Evolutionary conservation across 2,113 vertebrate genomes (phyloP).

Genomic region (Sylvia atricapilla): DNA sequence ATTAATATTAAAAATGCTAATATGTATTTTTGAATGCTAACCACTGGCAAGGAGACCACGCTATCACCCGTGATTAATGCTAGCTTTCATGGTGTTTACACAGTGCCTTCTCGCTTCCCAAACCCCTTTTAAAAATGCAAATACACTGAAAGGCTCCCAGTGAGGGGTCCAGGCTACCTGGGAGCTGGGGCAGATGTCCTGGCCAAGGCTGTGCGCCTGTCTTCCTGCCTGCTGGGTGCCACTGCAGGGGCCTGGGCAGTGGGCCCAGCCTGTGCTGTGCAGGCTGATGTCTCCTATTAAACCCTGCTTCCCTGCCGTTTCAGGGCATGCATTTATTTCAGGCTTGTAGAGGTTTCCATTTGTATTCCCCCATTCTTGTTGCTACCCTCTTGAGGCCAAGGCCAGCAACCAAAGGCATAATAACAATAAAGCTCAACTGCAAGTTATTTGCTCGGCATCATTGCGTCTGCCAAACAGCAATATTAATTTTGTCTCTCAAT

Average conservation of each 20-base stretch:
- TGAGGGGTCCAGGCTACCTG: not conserved
- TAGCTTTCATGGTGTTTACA: not conserved
- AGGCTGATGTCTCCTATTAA: not conserved
- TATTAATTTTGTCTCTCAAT: constrained; percentile 40
- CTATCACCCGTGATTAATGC: not conserved
- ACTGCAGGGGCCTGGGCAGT: not conserved
- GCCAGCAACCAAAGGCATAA: not conserved
- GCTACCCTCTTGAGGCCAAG: not conserved
- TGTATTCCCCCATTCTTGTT: not conserved
- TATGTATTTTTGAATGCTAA: constrained; percentile 20
- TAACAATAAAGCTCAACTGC: constrained; percentile 17
- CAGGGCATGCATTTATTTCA: not conserved
- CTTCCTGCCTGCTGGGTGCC: not conserved
- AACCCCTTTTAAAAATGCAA: not conserved
- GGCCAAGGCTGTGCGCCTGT: not conserved
- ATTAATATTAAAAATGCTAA: constrained; percentile 43
- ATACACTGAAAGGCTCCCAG: not conserved
- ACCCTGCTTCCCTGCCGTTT: not conserved
- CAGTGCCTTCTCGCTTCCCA: not conserved
- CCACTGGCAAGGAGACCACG: not conserved
- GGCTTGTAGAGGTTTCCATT: not conserved
- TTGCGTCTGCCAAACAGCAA: not conserved
- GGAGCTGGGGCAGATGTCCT: not conserved
- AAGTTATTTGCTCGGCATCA: constrained; percentile 9
- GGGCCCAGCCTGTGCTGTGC: not conserved